Evolutionary conservation across 2,113 vertebrate genomes (phyloP).

Genomic region (Buteo buteo): DNA sequence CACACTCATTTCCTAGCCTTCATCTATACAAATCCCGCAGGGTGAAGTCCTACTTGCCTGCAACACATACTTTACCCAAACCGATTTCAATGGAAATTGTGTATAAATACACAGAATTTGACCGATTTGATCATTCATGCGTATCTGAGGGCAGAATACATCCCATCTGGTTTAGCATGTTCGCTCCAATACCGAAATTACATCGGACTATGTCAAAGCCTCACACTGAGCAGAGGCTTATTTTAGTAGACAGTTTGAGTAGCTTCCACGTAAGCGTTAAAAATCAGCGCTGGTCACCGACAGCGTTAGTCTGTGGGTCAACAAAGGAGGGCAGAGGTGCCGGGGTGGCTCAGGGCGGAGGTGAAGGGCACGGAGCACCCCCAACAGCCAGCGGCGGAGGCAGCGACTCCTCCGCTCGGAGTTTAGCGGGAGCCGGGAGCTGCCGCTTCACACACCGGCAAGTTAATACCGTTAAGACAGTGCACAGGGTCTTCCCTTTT

Average conservation of each 20-base stretch:
- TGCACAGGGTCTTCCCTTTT: background rate
- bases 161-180: background rate
- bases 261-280: background rate
- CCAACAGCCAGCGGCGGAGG: background rate
- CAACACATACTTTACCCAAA: background rate
- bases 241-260: background rate
- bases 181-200: background rate
- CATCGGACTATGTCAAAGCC: background rate
- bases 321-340: background rate
- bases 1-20: background rate
- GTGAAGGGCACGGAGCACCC: background rate
- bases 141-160: background rate
- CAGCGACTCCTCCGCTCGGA: background rate
- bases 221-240: background rate
- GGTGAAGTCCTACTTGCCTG: background rate
- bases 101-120: background rate
- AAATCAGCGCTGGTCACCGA: background rate
- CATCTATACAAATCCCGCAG: background rate
- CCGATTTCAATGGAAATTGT: background rate
- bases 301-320: too few relatives aligned
- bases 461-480: background rate
- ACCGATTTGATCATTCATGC: background rate
- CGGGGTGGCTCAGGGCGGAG: background rate
- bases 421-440: background rate
- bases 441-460: background rate